Percentiles rank a stretch among this genome's conserved stretches.
These are phyloP conservation scores for Pseudomyrmex concolor DNA, from an alignment of 1,140 invertebrate species.

Conservation along the genomic window DNA sequence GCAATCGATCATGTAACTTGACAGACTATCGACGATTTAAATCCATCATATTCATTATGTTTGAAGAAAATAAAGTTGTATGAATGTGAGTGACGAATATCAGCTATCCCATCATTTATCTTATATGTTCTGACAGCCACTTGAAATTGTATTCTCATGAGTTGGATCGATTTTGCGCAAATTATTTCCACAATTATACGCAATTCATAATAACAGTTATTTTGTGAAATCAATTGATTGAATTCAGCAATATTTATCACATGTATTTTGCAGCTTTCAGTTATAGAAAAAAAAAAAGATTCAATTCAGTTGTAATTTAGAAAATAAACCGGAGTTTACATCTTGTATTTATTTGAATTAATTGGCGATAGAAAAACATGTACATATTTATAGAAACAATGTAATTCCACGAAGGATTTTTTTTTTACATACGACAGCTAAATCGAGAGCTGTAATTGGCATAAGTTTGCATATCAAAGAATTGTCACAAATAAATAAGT, in stretches of 20 bases:
- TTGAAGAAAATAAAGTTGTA: constrained; percentile 66
- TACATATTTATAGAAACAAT: neutral
- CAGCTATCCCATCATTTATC: constrained; percentile 37
- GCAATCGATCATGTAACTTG: constrained; percentile 29
- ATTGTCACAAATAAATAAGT: constrained; percentile 24
- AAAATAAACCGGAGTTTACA: too few species aligned
- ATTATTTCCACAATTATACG: neutral
- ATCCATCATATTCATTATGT: constrained; percentile 46
- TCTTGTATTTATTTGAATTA: neutral
- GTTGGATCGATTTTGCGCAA: neutral
- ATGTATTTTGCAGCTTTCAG: constrained; percentile 11
- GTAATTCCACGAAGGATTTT: too few species aligned
- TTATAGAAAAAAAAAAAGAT: neutral
- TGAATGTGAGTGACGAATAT: constrained; percentile 57
- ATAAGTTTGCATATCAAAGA: neutral
- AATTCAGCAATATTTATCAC: neutral
- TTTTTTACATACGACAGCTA: neutral
- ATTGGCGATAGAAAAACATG: constrained; percentile 20
- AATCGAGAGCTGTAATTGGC: constrained; percentile 9
- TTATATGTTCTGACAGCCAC: neutral
- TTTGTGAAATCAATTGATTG: constrained; percentile 17
- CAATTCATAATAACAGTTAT: neutral
- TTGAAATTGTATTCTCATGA: neutral
- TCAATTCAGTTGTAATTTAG: too few species aligned
- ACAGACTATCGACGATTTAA: constrained; percentile 43